A percentile compares a stretch with the other conserved stretches of the same genome.
These are phyloP conservation scores for Solen grandis DNA, from an alignment of 1,140 invertebrate genomes.

Conservation along the genomic window DNA sequence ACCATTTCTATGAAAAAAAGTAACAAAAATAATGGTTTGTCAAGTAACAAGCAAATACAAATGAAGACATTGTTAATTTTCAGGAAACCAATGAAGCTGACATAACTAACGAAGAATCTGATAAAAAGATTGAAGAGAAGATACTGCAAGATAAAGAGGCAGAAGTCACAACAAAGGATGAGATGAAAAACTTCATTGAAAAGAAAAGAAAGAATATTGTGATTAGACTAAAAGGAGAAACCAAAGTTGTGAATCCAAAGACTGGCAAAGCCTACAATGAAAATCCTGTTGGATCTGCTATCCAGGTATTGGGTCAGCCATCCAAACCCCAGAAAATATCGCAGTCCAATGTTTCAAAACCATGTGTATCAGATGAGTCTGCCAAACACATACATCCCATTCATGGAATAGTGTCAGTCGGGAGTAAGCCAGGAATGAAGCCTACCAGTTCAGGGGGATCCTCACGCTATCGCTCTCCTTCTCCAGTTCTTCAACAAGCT, in stretches of 20 bases:
- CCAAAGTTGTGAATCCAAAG: conserved; percentile 31
- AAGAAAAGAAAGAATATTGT: conserved; percentile 53
- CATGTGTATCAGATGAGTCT: background rate
- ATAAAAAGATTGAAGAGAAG: conserved; percentile 2
- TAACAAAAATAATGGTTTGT: no score
- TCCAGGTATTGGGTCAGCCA: conserved; percentile 38
- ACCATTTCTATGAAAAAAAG: no score
- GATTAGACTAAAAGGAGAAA: conserved; percentile 39
- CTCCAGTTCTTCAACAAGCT: background rate
- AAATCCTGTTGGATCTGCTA: conserved; percentile 23
- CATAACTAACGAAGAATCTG: background rate
- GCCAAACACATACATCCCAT: conserved; percentile 18
- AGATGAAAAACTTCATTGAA: conserved; percentile 37
- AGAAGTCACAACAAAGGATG: conserved; percentile 24
- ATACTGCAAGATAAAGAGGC: conserved; percentile 2
- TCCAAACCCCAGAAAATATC: background rate
- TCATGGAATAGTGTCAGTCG: conserved; percentile 24
- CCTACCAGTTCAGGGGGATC: background rate
- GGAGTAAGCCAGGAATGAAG: background rate
- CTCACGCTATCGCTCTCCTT: background rate
- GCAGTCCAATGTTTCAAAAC: no score
- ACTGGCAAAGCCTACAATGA: conserved; percentile 51
- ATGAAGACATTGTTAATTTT: background rate
- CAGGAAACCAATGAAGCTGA: background rate
- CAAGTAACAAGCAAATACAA: no score